Conservation (phyloP, 53 echinoderm and acorn worm species). For the Crossaster papposus region DNA sequence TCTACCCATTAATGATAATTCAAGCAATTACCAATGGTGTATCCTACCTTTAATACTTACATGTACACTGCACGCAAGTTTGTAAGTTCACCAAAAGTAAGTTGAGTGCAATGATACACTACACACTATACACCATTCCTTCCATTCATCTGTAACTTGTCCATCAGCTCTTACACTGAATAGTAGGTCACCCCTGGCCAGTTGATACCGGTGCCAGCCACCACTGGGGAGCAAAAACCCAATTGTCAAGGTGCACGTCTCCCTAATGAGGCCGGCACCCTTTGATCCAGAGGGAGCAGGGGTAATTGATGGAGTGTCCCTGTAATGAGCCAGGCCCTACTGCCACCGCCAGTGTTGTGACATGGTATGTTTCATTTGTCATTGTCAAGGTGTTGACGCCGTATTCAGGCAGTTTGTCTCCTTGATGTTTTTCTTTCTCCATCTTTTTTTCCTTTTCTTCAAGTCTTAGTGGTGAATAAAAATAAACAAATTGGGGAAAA, state of each 20-base stretch:
- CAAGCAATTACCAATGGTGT: too few species aligned
- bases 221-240: slow-evolving; percentile 14
- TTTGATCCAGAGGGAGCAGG: slow-evolving; percentile 58
- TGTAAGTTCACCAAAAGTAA: too few species aligned
- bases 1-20: too few species aligned
- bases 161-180: slow-evolving; percentile 50
- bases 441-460: neutral
- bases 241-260: slow-evolving; percentile 47
- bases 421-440: neutral
- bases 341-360: slow-evolving; percentile 31
- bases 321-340: slow-evolving; percentile 24
- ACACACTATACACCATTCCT: too few species aligned
- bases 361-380: slow-evolving; percentile 53
- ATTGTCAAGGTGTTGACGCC: slow-evolving; percentile 11
- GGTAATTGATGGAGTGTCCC: slow-evolving; percentile 56
- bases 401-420: neutral
- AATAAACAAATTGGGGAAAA: slow-evolving; percentile 49
- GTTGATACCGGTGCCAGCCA: slow-evolving; percentile 35
- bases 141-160: slow-evolving; percentile 49
- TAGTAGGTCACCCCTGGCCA: slow-evolving; percentile 55
- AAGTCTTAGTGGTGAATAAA: slow-evolving; percentile 9
- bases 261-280: slow-evolving; percentile 58
- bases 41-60: too few species aligned
- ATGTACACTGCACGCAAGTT: too few species aligned
- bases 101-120: neutral